Base-by-base conservation (phyloP, 2,797 vertebrate species). In the Crocidura indochinensis region DNA sequence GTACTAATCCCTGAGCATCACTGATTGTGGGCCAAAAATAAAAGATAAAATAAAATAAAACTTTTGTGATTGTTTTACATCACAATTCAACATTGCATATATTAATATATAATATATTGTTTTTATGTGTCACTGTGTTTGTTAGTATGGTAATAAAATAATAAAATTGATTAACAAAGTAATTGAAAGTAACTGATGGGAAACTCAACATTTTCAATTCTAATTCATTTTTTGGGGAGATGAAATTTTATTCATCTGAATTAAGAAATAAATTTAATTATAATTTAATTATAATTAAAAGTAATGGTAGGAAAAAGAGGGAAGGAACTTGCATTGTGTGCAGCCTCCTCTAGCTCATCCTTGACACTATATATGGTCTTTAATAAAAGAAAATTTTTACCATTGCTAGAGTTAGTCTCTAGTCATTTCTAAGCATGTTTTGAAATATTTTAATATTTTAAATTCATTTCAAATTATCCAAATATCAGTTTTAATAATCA, bases 401-500 rank as follows among this genome's bases (percentile, higher is more conserved):
- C 51, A 53, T 53, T 53, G 17, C 12, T 26, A 14, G 56, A 88
- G 65, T 20, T 31, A 62, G 17, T 26, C 67, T 88, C 51, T 53
- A 53, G 51, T 3, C 51, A 53, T 91, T n/a, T 51, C 12, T 80
- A 76, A 85, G 31, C 78, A 94, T 38, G 67, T n/a, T 60, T 47
- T 11, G 24, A 47, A 38, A 68, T 56, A 62, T 3, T 64, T 51
- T 77, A 53, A 14, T 9, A 75, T 68, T 22, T 49, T 26, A 76
- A 65, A 31, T 44, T 46, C 19, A 51, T 20, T 73, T 64, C 5
- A 62, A 87, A 19, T 56, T 11, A 49, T 81, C 49, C 10, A 92
- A 68, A 11, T 77, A 68, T 86, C 44, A 67, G 47, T 68, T n/a
- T 12, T 31, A 92, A 31, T 72, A 84, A 24, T 0, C 2, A 87